Percentiles rank a stretch among this genome's conserved stretches.
These are phyloP conservation scores for Trisateles emortualis DNA, from an alignment of 2,888 invertebrate species.

Conservation along the genomic window DNA sequence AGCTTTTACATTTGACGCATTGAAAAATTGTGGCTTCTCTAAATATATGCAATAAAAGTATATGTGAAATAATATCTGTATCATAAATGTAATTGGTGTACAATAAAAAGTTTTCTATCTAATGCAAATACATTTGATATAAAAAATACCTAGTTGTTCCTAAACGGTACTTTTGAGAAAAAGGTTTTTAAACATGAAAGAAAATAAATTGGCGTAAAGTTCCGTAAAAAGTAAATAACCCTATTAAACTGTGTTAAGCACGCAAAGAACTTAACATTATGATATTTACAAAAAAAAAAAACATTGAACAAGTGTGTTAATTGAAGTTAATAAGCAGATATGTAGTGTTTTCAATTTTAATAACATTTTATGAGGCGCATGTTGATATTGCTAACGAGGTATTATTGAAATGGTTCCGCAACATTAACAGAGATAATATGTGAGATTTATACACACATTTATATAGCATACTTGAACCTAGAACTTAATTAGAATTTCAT, in stretches of 20 bases:
- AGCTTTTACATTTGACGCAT: no score
- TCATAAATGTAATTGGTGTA: no score
- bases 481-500: slow-evolving; percentile 23
- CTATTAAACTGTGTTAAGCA: slow-evolving; percentile 23
- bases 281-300: slow-evolving; percentile 24
- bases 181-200: no score
- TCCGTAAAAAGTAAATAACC: no score
- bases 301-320: slow-evolving; percentile 42
- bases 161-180: no score
- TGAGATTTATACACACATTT: slow-evolving; percentile 17
- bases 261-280: neutral
- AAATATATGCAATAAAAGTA: no score
- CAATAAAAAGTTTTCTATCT: no score
- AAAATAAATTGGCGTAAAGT: no score
- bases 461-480: slow-evolving; percentile 17
- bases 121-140: no score
- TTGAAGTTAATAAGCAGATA: slow-evolving; percentile 43
- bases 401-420: slow-evolving; percentile 48
- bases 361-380: slow-evolving; percentile 43
- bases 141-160: no score
- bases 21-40: no score
- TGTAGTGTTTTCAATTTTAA: slow-evolving; percentile 46
- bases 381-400: slow-evolving; percentile 50
- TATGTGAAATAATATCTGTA: no score
- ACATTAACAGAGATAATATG: slow-evolving; percentile 33